Conservation (phyloP, 2,797 vertebrate species). For the Cossypha heuglini region DNA sequence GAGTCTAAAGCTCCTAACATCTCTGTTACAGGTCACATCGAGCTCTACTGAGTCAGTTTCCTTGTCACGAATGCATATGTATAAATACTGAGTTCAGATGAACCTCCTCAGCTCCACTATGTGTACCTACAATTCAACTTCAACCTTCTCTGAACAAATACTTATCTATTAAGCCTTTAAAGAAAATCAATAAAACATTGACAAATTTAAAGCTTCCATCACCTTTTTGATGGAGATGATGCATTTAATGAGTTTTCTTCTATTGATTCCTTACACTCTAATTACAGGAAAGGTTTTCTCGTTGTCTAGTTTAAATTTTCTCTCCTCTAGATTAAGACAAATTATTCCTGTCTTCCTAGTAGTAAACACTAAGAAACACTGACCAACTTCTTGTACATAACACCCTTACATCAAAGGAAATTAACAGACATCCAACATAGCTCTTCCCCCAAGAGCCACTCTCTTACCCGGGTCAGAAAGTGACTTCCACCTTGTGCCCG, state of each 20-base stretch:
- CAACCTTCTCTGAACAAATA: not conserved
- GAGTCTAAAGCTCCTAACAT: not conserved
- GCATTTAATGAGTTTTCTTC: not conserved
- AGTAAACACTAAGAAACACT: not conserved
- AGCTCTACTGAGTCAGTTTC: not conserved
- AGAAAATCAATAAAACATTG: accelerated
- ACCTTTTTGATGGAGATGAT: not conserved
- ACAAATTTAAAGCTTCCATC: not conserved
- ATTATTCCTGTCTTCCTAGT: not conserved
- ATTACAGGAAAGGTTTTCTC: not conserved
- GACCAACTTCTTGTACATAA: not conserved
- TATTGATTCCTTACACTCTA: not conserved
- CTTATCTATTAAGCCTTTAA: not conserved
- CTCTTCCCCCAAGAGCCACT: not conserved
- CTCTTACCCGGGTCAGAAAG: not conserved
- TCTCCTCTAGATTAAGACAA: not conserved
- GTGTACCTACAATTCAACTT: not conserved
- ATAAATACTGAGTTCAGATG: not conserved
- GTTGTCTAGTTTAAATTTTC: not conserved
- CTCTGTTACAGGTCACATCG: not conserved
- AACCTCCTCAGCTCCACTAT: not conserved
- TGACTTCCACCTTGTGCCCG: not conserved
- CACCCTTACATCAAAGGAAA: not conserved
- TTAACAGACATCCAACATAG: not conserved
- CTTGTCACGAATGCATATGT: not conserved